Evolutionary conservation across 2,797 vertebrate species (phyloP), one percentile per base, ranked within the genome.

Genomic region (Danio kyathit): DNA sequence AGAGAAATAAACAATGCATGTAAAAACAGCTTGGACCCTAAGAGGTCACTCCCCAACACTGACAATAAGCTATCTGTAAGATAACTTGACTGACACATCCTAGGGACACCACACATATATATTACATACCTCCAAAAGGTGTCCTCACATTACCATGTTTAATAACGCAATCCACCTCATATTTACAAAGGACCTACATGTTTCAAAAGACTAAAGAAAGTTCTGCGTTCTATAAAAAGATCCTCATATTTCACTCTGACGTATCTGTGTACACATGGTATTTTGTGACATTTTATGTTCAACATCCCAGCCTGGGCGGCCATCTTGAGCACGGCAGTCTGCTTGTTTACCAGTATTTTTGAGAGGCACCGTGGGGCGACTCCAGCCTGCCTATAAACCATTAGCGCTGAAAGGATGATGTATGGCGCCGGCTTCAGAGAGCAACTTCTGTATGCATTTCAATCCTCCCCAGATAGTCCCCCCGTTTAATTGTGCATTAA

Each of bases 401-500:
- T 95, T 96, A 94, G 89, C 88, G 93, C 85, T 93, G 94, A 95
- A 91, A 92, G 93, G 89, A 93, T 95, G 91, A 95, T 95, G 83
- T 93, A 96, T 95, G 94, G 87, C 85, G 86, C 89, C 82, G 91
- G 90, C 90, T 92, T 94, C 91, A 90, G 91, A 92, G 92, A 92
- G 90, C 86, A 93, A 90, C 92, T 92, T 94, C 93, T 95, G 91
- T 95, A 93, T 94, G 90, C 93, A 94, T 95, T 95, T 92, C 85
- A 85, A 80, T 86, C 88, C 71, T 61, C 79, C 76, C 74, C 65
- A 70, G 63, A 80, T 54, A 76, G 64, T 48, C 67, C 76, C 69
- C 65, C 64, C 85, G 94, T 96, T 95, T 96, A 96, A 96, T 95
- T 96, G 94, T 94, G 93, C 92, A 92, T 96, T 97, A 96, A 97